Conservation (phyloP, 2,888 invertebrate species). For the Cheilosia grossa region DNA sequence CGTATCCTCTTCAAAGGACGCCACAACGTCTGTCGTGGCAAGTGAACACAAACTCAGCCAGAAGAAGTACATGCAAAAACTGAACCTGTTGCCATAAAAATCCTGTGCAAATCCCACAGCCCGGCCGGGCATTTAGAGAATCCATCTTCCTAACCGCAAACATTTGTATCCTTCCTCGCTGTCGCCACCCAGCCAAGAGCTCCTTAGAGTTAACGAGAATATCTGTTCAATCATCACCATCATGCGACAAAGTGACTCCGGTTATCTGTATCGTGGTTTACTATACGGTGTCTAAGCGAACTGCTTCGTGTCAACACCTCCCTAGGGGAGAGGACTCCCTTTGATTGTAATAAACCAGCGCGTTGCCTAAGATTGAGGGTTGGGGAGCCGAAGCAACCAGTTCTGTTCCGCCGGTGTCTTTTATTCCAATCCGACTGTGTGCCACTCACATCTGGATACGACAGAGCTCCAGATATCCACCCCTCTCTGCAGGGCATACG, state of each 20-base stretch:
- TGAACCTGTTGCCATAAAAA: conserved; percentile 60
- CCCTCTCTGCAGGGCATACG: conserved; percentile 31
- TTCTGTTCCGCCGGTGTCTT: conserved; percentile 65
- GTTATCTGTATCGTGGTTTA: conserved; percentile 28
- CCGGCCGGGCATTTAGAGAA: conserved; percentile 27
- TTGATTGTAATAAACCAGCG: conserved; percentile 65
- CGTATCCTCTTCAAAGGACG: conserved; percentile 32
- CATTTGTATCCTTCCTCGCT: conserved; percentile 16
- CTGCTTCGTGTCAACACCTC: conserved; percentile 55
- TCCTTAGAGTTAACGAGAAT: conserved; percentile 55
- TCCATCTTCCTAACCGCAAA: conserved; percentile 54
- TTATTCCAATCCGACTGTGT: conserved; percentile 65
- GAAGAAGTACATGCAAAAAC: conserved; percentile 40
- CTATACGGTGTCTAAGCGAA: conserved; percentile 26
- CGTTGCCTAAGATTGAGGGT: conserved; percentile 32
- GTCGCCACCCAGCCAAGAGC: conserved; percentile 28
- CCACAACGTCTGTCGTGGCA: conserved; percentile 37
- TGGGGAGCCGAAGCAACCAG: conserved; percentile 59
- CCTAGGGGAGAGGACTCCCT: conserved; percentile 47
- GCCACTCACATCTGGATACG: conserved; percentile 63
- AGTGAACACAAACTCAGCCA: conserved; percentile 33
- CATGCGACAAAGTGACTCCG: conserved; percentile 44
- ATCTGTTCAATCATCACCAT: conserved; percentile 71
- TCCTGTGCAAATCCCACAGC: conserved; percentile 7
- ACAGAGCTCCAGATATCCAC: conserved; percentile 47